A percentile compares a stretch with the other conserved stretches of the same genome.
Evolutionary conservation across 2,888 invertebrate species (phyloP).

Genomic region (Diogma glabrata): DNA sequence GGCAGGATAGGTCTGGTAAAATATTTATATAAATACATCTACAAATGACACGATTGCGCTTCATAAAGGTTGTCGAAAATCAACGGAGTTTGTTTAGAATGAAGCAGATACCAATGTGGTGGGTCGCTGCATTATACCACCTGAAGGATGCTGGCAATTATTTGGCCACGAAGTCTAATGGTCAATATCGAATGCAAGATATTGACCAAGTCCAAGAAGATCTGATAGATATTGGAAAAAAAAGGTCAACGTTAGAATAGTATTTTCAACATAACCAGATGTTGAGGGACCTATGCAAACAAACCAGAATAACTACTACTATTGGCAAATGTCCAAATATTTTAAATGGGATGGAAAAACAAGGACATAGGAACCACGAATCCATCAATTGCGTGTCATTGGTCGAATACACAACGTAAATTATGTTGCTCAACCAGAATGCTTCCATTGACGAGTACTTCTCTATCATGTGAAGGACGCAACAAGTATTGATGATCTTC

Average conservation of each 20-base stretch:
- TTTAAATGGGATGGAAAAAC: no score
- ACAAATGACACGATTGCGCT: constrained; percentile 1
- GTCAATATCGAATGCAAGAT: no score
- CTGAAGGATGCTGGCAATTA: no score
- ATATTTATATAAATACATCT: neutral
- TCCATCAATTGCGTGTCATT: neutral
- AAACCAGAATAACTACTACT: no score
- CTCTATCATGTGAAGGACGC: neutral
- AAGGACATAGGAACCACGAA: no score
- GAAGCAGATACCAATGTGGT: neutral
- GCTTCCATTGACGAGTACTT: neutral
- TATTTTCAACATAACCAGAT: no score
- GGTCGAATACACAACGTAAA: neutral
- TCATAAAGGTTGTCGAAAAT: constrained; percentile 3
- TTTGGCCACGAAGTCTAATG: no score
- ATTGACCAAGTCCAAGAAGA: no score
- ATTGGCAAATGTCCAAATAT: neutral
- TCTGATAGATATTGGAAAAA: no score
- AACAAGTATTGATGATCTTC: neutral
- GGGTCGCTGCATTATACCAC: neutral
- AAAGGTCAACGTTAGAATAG: no score
- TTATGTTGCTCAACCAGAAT: neutral
- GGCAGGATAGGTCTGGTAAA: neutral
- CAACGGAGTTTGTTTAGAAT: constrained; percentile 3
- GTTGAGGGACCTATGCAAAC: no score